These are phyloP conservation scores for Hydrolagus affinis DNA, from an alignment of 2,113 vertebrate species.

Conservation along the genomic window DNA sequence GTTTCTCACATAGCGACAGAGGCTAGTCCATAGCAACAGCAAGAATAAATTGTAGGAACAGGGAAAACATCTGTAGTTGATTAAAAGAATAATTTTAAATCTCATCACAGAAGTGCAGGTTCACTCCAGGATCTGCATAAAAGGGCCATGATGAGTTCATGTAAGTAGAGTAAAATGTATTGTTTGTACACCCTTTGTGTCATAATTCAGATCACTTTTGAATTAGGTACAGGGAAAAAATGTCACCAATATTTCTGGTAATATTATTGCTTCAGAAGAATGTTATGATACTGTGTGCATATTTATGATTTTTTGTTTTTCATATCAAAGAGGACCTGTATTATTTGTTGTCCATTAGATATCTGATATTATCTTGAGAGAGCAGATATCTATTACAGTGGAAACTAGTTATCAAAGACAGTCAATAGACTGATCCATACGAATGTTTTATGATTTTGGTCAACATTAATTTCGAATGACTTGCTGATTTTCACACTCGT, in stretches of 20 bases:
- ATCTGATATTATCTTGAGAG: no score
- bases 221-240: not conserved
- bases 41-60: not conserved
- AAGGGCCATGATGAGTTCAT: not conserved
- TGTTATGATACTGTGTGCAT: not conserved
- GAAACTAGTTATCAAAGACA: no score
- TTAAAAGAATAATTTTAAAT: constrained; percentile 20
- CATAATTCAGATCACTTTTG: not conserved
- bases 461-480: no score
- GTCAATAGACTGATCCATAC: no score
- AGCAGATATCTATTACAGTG: no score
- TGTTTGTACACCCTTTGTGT: not conserved
- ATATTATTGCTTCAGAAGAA: not conserved
- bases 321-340: no score
- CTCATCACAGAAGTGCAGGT: constrained; percentile 2
- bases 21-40: not conserved
- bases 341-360: no score
- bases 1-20: not conserved
- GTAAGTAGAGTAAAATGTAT: not conserved
- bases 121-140: not conserved
- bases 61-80: not conserved
- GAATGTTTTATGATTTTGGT: no score
- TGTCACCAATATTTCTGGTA: no score
- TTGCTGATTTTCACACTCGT: no score
- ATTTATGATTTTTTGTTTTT: not conserved